A percentile compares a stretch with the other conserved stretches of the same genome.
These are phyloP conservation scores for Drosophila bocki DNA, from an alignment of 1,140 invertebrate genomes.

Conservation along the genomic window DNA sequence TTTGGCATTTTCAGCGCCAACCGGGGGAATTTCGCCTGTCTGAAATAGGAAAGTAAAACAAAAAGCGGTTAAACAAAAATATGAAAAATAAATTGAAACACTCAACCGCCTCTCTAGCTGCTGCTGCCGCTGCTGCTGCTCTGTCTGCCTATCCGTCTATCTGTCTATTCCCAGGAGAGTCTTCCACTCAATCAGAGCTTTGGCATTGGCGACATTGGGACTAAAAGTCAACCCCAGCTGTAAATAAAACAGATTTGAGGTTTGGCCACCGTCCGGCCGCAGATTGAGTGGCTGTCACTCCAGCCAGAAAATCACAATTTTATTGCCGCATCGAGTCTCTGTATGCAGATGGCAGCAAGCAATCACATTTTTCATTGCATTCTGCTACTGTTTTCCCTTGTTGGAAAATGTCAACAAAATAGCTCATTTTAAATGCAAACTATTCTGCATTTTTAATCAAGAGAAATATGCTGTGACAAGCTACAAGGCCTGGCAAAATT, in stretches of 20 bases:
- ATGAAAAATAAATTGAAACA: conserved; percentile 83
- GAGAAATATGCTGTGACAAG: conserved; percentile 1
- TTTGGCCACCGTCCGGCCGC: conserved; percentile 33
- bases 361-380: conserved; percentile 34
- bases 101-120: conserved; percentile 40
- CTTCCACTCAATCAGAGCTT: conserved; percentile 41
- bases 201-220: conserved; percentile 35
- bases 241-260: conserved; percentile 38
- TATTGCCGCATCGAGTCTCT: conserved; percentile 8
- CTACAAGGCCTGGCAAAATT: not conserved
- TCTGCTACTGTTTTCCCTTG: not conserved
- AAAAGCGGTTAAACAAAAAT: conserved; percentile 73
- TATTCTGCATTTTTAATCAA: conserved; percentile 4
- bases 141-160: conserved; percentile 13
- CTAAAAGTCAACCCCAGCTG: conserved; percentile 6
- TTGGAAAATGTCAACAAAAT: conserved; percentile 30
- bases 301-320: conserved; percentile 36
- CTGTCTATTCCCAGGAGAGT: conserved; percentile 12
- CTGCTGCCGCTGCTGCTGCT: conserved; percentile 7
- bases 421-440: conserved; percentile 6
- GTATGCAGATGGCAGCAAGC: not conserved
- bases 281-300: conserved; percentile 68
- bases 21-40: conserved; percentile 50
- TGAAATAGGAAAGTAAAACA: conserved; percentile 77
- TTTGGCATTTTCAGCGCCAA: conserved; percentile 70